A percentile compares a stretch with the other conserved stretches of the same genome.
phyloP scores from a whole-genome alignment of 2,888 invertebrate genomes.

The Ectemnius cavifrons region DNA sequence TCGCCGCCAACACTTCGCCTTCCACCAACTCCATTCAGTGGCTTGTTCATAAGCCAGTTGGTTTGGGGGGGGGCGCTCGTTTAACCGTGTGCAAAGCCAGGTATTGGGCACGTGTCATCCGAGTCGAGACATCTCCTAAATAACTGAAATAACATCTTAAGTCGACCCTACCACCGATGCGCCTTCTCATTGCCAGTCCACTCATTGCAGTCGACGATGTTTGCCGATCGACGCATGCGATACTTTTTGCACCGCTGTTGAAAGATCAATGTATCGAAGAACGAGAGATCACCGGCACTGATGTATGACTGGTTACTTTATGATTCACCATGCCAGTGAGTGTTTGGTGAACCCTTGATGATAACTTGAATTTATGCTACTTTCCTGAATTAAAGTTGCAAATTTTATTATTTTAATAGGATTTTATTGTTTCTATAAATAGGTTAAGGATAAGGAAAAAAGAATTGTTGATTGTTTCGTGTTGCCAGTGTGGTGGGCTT shows the following conservation, averaged over 20 bases:
- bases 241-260: constrained; percentile 14
- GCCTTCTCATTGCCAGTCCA: constrained; percentile 24
- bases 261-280: constrained; percentile 15
- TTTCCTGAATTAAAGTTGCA: too few species aligned
- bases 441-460: too few species aligned
- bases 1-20: constrained; percentile 15
- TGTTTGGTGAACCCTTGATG: constrained; percentile 69
- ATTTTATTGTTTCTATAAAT: too few species aligned
- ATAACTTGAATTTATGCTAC: constrained; percentile 27
- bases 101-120: constrained; percentile 67
- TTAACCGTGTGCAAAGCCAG: constrained; percentile 48
- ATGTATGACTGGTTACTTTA: constrained; percentile 12
- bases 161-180: constrained; percentile 40
- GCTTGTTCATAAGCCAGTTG: constrained; percentile 37
- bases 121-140: constrained; percentile 66
- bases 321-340: constrained; percentile 41
- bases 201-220: constrained; percentile 22
- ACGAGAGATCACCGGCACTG: constrained; percentile 10
- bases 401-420: too few species aligned
- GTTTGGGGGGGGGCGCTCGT: constrained; percentile 41
- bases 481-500: too few species aligned
- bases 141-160: constrained; percentile 67
- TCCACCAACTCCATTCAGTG: constrained; percentile 22
- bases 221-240: constrained; percentile 21
- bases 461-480: too few species aligned